These are phyloP conservation scores for Hylaea fasciaria DNA, from an alignment of 2,888 invertebrate genomes.

Conservation along the genomic window DNA sequence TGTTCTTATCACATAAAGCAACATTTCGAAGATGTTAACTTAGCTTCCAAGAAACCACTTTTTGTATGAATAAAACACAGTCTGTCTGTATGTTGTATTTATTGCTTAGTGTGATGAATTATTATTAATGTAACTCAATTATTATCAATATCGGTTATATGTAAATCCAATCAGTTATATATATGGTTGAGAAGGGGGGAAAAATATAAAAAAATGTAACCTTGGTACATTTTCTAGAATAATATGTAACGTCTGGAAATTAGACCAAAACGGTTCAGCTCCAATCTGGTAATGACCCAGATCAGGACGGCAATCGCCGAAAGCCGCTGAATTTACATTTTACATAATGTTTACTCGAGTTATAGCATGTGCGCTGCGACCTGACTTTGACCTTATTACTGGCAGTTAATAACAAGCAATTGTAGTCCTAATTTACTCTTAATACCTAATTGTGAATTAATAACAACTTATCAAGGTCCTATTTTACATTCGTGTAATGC, in stretches of 20 bases:
- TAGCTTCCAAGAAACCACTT: no score
- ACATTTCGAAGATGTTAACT: no score
- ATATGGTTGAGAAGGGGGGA: no score
- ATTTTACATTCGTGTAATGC: neutral
- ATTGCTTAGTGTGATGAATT: no score
- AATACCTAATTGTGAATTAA: conserved; percentile 4
- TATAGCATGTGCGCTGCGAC: conserved; percentile 7
- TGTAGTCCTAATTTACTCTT: neutral
- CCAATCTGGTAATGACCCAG: conserved; percentile 19
- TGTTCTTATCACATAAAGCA: no score
- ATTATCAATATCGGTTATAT: no score
- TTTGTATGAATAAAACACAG: no score
- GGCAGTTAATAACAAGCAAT: conserved; percentile 2
- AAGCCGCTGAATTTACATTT: conserved; percentile 12
- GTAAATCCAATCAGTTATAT: no score
- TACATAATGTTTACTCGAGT: neutral
- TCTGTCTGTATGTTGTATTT: no score
- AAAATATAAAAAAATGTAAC: no score
- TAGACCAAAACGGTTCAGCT: neutral
- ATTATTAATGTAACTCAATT: no score
- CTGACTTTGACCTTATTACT: conserved; percentile 21
- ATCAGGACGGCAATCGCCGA: conserved; percentile 1
- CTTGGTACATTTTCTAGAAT: no score
- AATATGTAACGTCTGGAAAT: conserved; percentile 2
- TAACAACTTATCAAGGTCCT: neutral